These are phyloP conservation scores for Malthinus seriepunctatus DNA, from an alignment of 2,888 invertebrate species.

Conservation along the genomic window DNA sequence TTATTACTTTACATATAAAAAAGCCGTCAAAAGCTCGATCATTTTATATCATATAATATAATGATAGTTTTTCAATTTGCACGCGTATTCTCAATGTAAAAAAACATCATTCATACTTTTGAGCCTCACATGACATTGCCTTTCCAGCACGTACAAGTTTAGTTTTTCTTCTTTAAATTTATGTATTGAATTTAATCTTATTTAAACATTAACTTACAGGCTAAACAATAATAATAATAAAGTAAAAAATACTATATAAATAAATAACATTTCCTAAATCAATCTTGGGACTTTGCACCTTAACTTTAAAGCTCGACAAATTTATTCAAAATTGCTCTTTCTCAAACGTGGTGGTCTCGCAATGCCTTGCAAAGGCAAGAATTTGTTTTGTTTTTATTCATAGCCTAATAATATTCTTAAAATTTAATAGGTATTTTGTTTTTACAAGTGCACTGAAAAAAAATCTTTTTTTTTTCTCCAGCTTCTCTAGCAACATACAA, in stretches of 20 bases:
- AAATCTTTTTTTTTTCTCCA: slow-evolving; percentile 22
- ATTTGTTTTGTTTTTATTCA: slow-evolving; percentile 39
- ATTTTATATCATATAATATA: slow-evolving; percentile 50
- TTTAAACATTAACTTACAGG: slow-evolving; percentile 19
- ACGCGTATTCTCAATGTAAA: slow-evolving; percentile 50
- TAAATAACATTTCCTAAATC: slow-evolving; percentile 29
- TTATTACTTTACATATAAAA: slow-evolving; percentile 54
- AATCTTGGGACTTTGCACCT: slow-evolving; percentile 20
- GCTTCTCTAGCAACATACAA: slow-evolving; percentile 38
- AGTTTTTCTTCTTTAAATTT: slow-evolving; percentile 8
- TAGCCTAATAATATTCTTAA: slow-evolving; percentile 51
- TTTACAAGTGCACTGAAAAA: slow-evolving; percentile 49
- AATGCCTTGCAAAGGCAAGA: slow-evolving; percentile 30
- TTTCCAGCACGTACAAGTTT: slow-evolving; percentile 23
- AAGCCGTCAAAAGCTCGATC: slow-evolving; percentile 58
- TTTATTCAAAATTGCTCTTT: slow-evolving; percentile 7
- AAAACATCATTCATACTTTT: slow-evolving; percentile 50
- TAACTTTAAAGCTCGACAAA: slow-evolving; percentile 25
- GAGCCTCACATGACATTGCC: slow-evolving; percentile 26
- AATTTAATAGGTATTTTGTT: slow-evolving; percentile 50
- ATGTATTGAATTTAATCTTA: slow-evolving; percentile 1
- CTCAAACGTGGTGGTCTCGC: slow-evolving; percentile 22
- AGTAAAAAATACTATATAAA: slow-evolving; percentile 20
- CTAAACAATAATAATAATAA: slow-evolving; percentile 27
- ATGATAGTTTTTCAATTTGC: slow-evolving; percentile 51